These are phyloP conservation scores for Delia radicum DNA, from an alignment of 1,140 invertebrate species.

Conservation along the genomic window DNA sequence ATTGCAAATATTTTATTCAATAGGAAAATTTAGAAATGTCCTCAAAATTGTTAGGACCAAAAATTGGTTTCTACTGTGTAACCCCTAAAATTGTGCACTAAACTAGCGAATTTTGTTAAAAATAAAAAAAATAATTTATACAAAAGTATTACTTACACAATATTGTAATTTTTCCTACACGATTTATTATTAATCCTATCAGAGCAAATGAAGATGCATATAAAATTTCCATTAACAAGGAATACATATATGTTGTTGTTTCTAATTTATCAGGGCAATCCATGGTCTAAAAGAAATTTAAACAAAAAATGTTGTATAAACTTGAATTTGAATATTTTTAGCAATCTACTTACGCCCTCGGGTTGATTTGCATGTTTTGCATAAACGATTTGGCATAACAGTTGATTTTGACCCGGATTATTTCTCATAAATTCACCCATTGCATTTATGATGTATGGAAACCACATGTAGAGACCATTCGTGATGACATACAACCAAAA, in stretches of 20 bases:
- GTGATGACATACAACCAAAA: constrained; percentile 59
- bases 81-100: no score
- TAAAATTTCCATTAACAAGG: constrained; percentile 32
- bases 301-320: background rate
- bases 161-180: constrained; percentile 29
- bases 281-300: constrained; percentile 12
- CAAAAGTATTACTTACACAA: constrained; percentile 30
- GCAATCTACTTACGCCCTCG: constrained; percentile 26
- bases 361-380: no score
- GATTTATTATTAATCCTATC: constrained; percentile 29
- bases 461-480: constrained; percentile 35
- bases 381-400: constrained; percentile 31
- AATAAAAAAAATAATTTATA: no score
- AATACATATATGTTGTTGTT: constrained; percentile 30
- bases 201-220: constrained; percentile 32
- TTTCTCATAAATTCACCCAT: constrained; percentile 29
- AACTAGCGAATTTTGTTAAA: no score
- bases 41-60: no score
- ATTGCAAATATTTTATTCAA: no score
- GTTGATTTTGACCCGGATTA: constrained; percentile 23
- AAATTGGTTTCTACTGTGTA: no score
- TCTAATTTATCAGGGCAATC: constrained; percentile 29
- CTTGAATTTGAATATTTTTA: background rate
- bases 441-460: constrained; percentile 32
- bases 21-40: no score